A percentile compares a stretch with the other conserved stretches of the same genome.
phyloP scores from a whole-genome alignment of 2,888 invertebrate genomes.

The Gisinianus flammeolus region DNA sequence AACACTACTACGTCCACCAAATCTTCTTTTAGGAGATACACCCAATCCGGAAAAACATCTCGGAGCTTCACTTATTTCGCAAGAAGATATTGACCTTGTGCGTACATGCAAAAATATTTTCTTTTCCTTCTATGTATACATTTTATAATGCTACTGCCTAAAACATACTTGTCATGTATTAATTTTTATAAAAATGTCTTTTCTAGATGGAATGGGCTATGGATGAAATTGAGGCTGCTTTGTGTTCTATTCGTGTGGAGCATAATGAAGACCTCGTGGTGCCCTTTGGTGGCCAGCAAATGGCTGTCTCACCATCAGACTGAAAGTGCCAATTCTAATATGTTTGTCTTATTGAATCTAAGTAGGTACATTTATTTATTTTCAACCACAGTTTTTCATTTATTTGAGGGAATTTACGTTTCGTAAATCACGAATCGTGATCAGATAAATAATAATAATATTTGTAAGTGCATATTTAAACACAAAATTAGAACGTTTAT shows the following conservation, averaged over 20 bases:
- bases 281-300: slow-evolving; percentile 53
- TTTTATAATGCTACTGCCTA: neutral
- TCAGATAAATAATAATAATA: neutral
- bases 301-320: slow-evolving; percentile 45
- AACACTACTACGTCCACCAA: slow-evolving; percentile 49
- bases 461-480: too few species aligned
- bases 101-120: slow-evolving; percentile 42
- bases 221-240: slow-evolving; percentile 54
- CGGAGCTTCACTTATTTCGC: slow-evolving; percentile 53
- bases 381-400: too few species aligned
- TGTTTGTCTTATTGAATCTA: neutral
- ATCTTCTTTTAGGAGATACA: slow-evolving; percentile 53
- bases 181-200: slow-evolving; percentile 25
- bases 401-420: too few species aligned
- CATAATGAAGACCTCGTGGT: slow-evolving; percentile 58
- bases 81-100: slow-evolving; percentile 57
- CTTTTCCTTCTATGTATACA: neutral
- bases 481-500: neutral
- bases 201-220: slow-evolving; percentile 57
- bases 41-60: slow-evolving; percentile 58
- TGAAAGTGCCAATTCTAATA: slow-evolving; percentile 54
- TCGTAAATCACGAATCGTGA: too few species aligned
- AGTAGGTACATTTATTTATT: neutral
- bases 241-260: slow-evolving; percentile 57
- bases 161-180: neutral